Percentiles rank a stretch among this genome's conserved stretches.
Evolutionary conservation across 2,113 vertebrate genomes (phyloP).

Genomic region (Ceuthmochares aereus): DNA sequence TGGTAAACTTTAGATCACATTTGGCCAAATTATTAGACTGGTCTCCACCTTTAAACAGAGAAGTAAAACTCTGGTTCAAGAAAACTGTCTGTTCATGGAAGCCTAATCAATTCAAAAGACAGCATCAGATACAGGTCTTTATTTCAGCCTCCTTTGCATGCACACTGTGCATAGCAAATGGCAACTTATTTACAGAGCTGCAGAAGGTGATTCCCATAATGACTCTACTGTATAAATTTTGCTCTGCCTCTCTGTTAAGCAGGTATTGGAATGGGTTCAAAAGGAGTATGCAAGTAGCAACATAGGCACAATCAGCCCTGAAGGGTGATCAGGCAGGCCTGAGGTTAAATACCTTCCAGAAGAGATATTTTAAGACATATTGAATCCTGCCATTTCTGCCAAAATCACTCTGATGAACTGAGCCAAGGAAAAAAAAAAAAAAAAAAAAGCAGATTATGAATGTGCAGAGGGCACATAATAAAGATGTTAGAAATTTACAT

Average conservation of each 20-base stretch:
- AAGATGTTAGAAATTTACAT: slow-evolving; percentile 33
- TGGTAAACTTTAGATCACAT: background rate
- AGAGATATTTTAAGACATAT: background rate
- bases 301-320: background rate
- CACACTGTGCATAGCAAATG: background rate
- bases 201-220: background rate
- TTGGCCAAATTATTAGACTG: background rate
- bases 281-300: background rate
- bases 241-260: background rate
- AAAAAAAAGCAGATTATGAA: background rate
- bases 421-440: background rate
- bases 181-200: background rate
- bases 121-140: background rate
- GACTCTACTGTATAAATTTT: background rate
- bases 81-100: background rate
- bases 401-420: background rate
- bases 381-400: slow-evolving; percentile 1
- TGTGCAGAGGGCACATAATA: background rate
- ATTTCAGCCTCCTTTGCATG: background rate
- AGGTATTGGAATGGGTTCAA: background rate
- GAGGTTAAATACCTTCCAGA: slow-evolving; percentile 21
- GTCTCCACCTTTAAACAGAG: background rate
- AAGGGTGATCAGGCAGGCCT: background rate
- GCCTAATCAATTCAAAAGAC: background rate
- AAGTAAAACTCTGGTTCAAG: background rate